Percentiles rank a stretch among this genome's conserved stretches.
Conservation (phyloP, 2,888 invertebrate genomes). For the Camptogramma bilineatum region DNA sequence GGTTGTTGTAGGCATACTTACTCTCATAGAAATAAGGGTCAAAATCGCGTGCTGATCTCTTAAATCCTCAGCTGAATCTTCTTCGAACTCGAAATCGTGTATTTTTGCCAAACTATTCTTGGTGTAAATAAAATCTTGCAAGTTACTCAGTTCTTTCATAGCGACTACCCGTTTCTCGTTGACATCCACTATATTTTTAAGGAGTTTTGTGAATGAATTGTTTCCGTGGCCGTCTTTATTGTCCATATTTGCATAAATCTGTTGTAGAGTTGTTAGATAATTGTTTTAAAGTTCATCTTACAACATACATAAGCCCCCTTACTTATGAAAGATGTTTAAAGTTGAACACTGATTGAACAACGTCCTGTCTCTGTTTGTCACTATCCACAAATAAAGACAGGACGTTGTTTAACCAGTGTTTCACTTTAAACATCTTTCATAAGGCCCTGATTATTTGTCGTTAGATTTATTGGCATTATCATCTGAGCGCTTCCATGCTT, state of each 20-base stretch:
- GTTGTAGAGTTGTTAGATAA: constrained; percentile 6
- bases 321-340: too few relatives aligned
- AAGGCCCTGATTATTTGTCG: too few relatives aligned
- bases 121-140: constrained; percentile 50
- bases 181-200: constrained; percentile 51
- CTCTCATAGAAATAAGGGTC: constrained; percentile 12
- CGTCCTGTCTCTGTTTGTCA: too few relatives aligned
- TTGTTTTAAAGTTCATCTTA: background rate
- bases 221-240: constrained; percentile 5
- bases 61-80: constrained; percentile 33
- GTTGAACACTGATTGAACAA: too few relatives aligned
- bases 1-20: constrained; percentile 3
- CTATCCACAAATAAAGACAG: too few relatives aligned
- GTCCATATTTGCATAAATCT: constrained; percentile 30
- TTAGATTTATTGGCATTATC: too few relatives aligned
- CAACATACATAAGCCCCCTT: too few relatives aligned
- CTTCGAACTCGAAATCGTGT: constrained; percentile 28
- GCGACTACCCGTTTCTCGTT: constrained; percentile 55
- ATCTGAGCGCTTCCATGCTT: too few relatives aligned
- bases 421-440: too few relatives aligned
- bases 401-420: too few relatives aligned
- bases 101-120: constrained; percentile 39
- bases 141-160: constrained; percentile 47
- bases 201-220: constrained; percentile 39
- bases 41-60: constrained; percentile 7